Percentiles rank a stretch among this genome's conserved stretches.
phyloP scores from a whole-genome alignment of 2,113 vertebrate species.

The Apodemus sylvaticus region DNA sequence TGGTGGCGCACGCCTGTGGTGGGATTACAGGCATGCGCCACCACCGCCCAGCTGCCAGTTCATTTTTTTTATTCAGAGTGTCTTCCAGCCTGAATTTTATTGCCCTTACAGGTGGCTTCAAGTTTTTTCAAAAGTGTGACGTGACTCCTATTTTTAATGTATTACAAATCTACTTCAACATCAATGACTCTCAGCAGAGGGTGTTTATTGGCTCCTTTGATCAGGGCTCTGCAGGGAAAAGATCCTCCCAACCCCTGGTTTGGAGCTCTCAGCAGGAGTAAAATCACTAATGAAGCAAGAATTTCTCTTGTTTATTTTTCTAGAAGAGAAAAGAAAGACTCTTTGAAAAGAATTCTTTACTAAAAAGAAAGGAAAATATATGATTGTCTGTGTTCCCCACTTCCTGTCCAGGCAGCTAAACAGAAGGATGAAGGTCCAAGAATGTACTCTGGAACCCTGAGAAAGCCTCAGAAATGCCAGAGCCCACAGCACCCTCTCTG shows the following conservation, averaged over 20 bases:
- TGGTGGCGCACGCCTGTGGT: too few relatives aligned
- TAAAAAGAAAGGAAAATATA: constrained; percentile 37
- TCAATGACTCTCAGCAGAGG: background rate
- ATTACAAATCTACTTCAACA: constrained; percentile 26
- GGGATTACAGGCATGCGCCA: too few relatives aligned
- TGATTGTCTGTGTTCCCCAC: background rate
- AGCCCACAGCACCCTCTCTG: background rate
- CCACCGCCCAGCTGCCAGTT: too few relatives aligned
- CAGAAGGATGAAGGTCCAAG: background rate
- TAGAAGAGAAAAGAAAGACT: constrained; percentile 49
- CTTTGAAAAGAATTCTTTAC: constrained; percentile 31
- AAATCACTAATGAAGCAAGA: constrained; percentile 53
- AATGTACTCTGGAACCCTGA: too few relatives aligned
- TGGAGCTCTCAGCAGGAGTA: background rate
- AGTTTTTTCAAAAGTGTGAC: constrained; percentile 3
- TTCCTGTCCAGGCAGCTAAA: background rate
- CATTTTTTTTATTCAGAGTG: background rate
- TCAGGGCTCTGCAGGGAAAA: background rate
- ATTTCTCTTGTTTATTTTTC: constrained; percentile 63
- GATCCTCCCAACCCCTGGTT: background rate
- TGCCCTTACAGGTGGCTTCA: constrained; percentile 2
- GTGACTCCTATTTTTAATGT: background rate
- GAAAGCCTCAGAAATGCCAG: background rate
- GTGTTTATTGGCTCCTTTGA: background rate
- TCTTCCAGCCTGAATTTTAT: background rate